Evolutionary conservation across 2,888 invertebrate genomes (phyloP).

Genomic region (Parelbella ahira): DNA sequence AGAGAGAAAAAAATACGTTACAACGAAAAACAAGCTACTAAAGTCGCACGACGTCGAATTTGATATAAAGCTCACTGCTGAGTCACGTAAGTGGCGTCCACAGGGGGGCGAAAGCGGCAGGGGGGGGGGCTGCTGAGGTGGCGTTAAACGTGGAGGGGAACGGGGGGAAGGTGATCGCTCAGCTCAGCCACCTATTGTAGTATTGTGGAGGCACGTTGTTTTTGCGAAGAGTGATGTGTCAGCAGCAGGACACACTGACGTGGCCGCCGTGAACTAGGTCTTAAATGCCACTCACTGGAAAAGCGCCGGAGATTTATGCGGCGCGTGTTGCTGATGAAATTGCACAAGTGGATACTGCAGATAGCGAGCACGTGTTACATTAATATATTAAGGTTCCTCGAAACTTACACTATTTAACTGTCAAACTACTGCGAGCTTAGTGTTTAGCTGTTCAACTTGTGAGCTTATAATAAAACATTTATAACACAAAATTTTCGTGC

Average conservation of each 20-base stretch:
- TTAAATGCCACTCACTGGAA: conserved; percentile 42
- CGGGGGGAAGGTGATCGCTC: conserved; percentile 54
- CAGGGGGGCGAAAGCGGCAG: conserved; percentile 32
- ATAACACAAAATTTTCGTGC: too few species aligned
- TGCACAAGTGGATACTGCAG: conserved; percentile 30
- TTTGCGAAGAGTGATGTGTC: conserved; percentile 68
- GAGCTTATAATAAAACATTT: too few species aligned
- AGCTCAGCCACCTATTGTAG: conserved; percentile 71
- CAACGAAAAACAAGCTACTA: conserved; percentile 64
- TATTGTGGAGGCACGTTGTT: conserved; percentile 71
- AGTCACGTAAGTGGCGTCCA: conserved; percentile 64
- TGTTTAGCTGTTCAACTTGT: too few species aligned
- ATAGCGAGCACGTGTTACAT: conserved; percentile 30
- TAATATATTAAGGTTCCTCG: conserved; percentile 4
- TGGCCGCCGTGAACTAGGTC: conserved; percentile 46
- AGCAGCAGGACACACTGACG: conserved; percentile 56
- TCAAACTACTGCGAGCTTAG: too few species aligned
- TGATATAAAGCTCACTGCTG: conserved; percentile 68
- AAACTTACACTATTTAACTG: neutral
- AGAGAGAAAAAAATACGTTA: conserved; percentile 48
- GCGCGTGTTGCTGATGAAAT: conserved; percentile 39
- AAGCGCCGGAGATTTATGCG: conserved; percentile 49
- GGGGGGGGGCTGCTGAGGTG: conserved; percentile 27
- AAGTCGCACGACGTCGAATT: conserved; percentile 64
- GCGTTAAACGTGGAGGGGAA: too few species aligned